Evolutionary conservation across 2,888 invertebrate genomes (phyloP).

Genomic region (Vandiemenella viatica): DNA sequence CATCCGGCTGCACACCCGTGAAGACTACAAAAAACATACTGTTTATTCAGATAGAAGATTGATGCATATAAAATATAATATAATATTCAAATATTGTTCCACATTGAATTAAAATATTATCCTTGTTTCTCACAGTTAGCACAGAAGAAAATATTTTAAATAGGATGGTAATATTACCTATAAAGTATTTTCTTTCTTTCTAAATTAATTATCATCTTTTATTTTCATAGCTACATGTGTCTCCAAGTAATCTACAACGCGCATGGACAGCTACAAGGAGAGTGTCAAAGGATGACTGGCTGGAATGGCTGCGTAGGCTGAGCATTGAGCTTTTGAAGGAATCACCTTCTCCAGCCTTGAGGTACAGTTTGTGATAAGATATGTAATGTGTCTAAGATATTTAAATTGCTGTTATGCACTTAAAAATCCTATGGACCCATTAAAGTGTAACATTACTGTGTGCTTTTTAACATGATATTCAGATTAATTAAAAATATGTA

Average conservation of each 20-base stretch:
- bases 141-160: too few relatives aligned
- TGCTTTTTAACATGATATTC: background rate
- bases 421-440: background rate
- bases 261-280: constrained; percentile 85
- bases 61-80: too few relatives aligned
- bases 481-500: background rate
- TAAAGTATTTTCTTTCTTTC: too few relatives aligned
- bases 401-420: background rate
- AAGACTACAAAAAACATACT: too few relatives aligned
- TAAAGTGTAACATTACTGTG: background rate
- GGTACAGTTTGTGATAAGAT: constrained; percentile 26
- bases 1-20: too few relatives aligned
- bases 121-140: too few relatives aligned
- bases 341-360: constrained; percentile 85
- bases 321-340: constrained; percentile 88
- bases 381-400: background rate
- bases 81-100: too few relatives aligned
- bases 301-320: constrained; percentile 86
- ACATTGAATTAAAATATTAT: too few relatives aligned
- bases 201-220: too few relatives aligned
- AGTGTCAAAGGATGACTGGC: constrained; percentile 96
- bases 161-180: too few relatives aligned
- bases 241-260: constrained; percentile 67
- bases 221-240: constrained; percentile 57
- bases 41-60: too few relatives aligned